phyloP scores from a whole-genome alignment of 2,888 invertebrate genomes.

The Alitta virens region DNA sequence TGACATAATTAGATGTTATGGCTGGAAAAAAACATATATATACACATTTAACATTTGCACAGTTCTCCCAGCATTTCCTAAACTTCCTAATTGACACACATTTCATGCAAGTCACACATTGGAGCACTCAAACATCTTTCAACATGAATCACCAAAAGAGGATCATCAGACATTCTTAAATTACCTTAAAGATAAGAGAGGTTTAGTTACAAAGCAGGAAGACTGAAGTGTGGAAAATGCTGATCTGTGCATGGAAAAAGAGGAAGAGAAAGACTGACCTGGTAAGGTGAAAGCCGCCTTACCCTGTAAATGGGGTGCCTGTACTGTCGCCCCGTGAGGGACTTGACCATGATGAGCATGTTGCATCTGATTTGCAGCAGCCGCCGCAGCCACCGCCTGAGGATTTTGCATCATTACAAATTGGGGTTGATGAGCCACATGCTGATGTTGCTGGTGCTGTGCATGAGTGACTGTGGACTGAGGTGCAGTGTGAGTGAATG shows the following conservation, averaged over 20 bases:
- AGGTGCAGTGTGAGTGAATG: conserved; percentile 9
- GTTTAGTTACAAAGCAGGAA: background rate
- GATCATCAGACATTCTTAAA: background rate
- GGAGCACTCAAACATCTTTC: no score
- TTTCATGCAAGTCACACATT: no score
- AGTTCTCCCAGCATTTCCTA: no score
- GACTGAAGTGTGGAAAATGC: background rate
- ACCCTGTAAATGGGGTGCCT: conserved; percentile 15
- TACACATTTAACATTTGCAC: no score
- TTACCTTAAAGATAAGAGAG: background rate
- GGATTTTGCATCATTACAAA: conserved; percentile 16
- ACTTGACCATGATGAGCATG: background rate
- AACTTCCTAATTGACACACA: no score
- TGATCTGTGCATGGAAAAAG: no score
- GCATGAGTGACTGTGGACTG: conserved; percentile 15
- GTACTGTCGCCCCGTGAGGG: background rate
- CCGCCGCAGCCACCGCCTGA: conserved; percentile 7
- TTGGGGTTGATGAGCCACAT: conserved; percentile 6
- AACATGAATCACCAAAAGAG: background rate
- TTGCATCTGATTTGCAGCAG: conserved; percentile 7
- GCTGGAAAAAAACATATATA: no score
- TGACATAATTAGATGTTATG: no score
- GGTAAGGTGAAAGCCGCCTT: background rate
- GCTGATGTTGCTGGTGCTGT: conserved; percentile 16
- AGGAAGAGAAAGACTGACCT: no score